Conservation (phyloP, 2,888 invertebrate genomes). For the Andricus curvator region DNA sequence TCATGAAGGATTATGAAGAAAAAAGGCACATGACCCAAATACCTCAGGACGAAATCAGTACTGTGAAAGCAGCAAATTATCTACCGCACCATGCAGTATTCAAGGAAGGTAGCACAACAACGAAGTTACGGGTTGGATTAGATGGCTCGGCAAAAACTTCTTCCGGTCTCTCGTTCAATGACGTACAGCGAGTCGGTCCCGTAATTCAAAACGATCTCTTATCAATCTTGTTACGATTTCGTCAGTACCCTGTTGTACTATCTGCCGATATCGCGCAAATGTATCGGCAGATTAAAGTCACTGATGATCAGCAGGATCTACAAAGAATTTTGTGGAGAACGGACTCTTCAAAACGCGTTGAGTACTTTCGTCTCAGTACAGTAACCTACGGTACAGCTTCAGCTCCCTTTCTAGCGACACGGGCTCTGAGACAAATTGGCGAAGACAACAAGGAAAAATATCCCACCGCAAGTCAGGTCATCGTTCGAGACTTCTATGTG, state of each 20-base stretch:
- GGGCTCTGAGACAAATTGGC: not conserved
- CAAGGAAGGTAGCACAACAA: constrained; percentile 36
- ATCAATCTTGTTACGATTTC: too few species aligned
- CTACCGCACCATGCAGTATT: constrained; percentile 42
- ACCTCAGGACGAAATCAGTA: not conserved
- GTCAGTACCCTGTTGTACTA: too few species aligned
- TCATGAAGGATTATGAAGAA: too few species aligned
- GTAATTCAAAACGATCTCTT: not conserved
- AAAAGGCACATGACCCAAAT: not conserved
- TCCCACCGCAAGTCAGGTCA: not conserved
- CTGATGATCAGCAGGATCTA: too few species aligned
- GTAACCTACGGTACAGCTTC: too few species aligned
- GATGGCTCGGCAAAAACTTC: too few species aligned
- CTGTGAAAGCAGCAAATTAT: not conserved
- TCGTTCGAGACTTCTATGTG: not conserved
- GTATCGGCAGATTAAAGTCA: too few species aligned
- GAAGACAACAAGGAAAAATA: not conserved
- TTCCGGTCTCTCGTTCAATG: too few species aligned
- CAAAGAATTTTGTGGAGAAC: too few species aligned
- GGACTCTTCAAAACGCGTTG: too few species aligned
- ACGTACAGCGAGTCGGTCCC: not conserved
- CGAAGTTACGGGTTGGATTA: not conserved
- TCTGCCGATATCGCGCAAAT: too few species aligned
- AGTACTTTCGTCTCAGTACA: too few species aligned
- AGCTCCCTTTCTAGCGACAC: not conserved